Evolutionary conservation across 2,888 invertebrate genomes (phyloP), one percentile per base, ranked within the genome.

Genomic region (Andrena praecox): DNA sequence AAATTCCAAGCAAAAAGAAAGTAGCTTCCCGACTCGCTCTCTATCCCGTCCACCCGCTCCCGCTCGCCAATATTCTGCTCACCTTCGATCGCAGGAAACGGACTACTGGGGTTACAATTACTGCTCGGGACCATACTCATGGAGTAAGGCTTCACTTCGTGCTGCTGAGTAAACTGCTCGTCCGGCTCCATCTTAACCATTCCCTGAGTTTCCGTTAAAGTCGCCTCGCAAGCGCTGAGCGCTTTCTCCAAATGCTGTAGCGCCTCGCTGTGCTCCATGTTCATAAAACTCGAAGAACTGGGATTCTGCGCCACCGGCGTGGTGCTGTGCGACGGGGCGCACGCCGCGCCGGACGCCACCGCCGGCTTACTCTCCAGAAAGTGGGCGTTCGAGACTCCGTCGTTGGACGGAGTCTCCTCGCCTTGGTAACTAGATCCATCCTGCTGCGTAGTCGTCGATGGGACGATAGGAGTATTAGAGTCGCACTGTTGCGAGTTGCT

Each of bases 161-260:
- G 91, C 12, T 92, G 92, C n/a, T 91, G 90, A 75, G 91, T 82
- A 73, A 93, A 93, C 42, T 93, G 93, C 63, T 94, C 94, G 73
- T 94, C 94, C 0, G 94, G 94, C 73, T 94, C 94, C 92, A 94
- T 93, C 81, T 94, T 94, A 2, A 94, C 94, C 91, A 93, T 90
- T n/a, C 94, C 94, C 56, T 86, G 91, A 35, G 93, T 91, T 79
- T 94, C 94, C 20, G 94, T 93, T 31, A 94, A 87, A 35, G 94
- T 94, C 0, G 94, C 93, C 80, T 94, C 94, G 84, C 93, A 93
- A 16, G 93, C 92, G 67, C 91, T 93, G 12, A 94, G 89, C 5
- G 93, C 94, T 74, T 93, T 94, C 67, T 94, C 93, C 77, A 94
- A 89, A 82, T 94, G 93, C 56, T 94, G 94, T n/a, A 94, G 77